A percentile compares a stretch with the other conserved stretches of the same genome.
Evolutionary conservation across 2,888 invertebrate species (phyloP).

Genomic region (Platerodrilus igneus): DNA sequence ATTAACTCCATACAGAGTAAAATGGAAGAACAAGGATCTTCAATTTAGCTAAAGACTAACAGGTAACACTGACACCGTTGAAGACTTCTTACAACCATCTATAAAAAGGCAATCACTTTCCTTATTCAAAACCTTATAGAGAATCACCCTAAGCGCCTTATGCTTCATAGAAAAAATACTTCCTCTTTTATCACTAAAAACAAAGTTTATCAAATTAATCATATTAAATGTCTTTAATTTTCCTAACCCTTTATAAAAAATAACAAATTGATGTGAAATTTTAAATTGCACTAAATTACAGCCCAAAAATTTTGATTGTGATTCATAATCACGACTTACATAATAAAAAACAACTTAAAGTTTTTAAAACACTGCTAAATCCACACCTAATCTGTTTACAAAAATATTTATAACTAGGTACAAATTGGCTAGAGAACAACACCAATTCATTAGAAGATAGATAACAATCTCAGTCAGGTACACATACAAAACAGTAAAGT

Average conservation of each 20-base stretch:
- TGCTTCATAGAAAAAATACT: conserved; percentile 41
- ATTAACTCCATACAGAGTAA: conserved; percentile 12
- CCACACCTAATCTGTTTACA: conserved; percentile 1
- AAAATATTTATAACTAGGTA: conserved; percentile 17
- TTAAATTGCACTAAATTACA: conserved; percentile 19
- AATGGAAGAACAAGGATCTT: conserved; percentile 11
- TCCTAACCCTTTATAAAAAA: conserved; percentile 14
- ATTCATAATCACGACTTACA: conserved; percentile 1
- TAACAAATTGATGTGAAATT: conserved; percentile 15
- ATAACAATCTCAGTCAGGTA: conserved; percentile 28
- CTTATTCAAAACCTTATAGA: conserved; percentile 36
- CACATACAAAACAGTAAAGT: conserved; percentile 33
- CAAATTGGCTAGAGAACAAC: conserved; percentile 25
- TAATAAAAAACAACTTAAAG: background rate
- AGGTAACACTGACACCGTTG: conserved; percentile 45
- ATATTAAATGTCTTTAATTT: conserved; percentile 20
- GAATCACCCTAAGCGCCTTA: conserved; percentile 29
- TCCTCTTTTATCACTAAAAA: conserved; percentile 46
- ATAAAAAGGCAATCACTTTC: conserved; percentile 40
- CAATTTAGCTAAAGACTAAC: conserved; percentile 34
- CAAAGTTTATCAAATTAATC: conserved; percentile 21
- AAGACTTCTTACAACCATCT: conserved; percentile 37
- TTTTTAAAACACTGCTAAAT: background rate
- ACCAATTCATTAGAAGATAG: conserved; percentile 24
- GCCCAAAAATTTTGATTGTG: conserved; percentile 21